A percentile compares a stretch with the other conserved stretches of the same genome.
These are phyloP conservation scores for Dendrophyllia cribrosa DNA, from an alignment of 64 coral and sea anemone species.

Conservation along the genomic window DNA sequence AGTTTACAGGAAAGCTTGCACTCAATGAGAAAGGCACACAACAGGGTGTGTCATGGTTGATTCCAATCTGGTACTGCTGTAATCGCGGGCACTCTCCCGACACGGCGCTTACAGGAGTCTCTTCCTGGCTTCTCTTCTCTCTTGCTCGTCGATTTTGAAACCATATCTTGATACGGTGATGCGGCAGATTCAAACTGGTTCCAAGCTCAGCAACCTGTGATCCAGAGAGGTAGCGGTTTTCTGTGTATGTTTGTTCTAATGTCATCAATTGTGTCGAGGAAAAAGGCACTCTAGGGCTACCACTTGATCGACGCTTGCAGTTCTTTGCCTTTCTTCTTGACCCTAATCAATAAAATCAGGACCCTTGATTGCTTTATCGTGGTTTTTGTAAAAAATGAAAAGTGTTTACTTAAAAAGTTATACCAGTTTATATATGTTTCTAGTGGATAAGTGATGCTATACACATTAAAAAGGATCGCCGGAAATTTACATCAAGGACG, in stretches of 20 bases:
- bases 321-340: slow-evolving; percentile 48
- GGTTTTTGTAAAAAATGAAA: neutral
- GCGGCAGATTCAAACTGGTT: slow-evolving; percentile 63
- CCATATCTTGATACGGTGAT: slow-evolving; percentile 95
- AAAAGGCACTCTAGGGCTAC: slow-evolving; percentile 88
- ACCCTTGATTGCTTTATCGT: neutral
- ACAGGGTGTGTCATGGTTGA: neutral
- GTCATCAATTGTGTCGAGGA: slow-evolving; percentile 82
- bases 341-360: neutral
- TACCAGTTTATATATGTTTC: neutral
- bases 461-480: neutral
- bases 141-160: slow-evolving; percentile 95
- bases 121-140: slow-evolving; percentile 74
- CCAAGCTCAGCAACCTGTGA: slow-evolving; percentile 78
- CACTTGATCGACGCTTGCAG: slow-evolving; percentile 87
- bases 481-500: neutral
- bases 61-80: neutral
- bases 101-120: neutral
- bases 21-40: neutral
- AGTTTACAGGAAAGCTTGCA: slow-evolving; percentile 13
- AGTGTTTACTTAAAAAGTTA: neutral
- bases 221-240: slow-evolving; percentile 79
- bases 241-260: slow-evolving; percentile 80
- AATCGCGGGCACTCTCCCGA: neutral
- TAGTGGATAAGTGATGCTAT: neutral